Base-by-base conservation (phyloP, 2,113 vertebrate species). In the Myxocyprinus asiaticus region DNA sequence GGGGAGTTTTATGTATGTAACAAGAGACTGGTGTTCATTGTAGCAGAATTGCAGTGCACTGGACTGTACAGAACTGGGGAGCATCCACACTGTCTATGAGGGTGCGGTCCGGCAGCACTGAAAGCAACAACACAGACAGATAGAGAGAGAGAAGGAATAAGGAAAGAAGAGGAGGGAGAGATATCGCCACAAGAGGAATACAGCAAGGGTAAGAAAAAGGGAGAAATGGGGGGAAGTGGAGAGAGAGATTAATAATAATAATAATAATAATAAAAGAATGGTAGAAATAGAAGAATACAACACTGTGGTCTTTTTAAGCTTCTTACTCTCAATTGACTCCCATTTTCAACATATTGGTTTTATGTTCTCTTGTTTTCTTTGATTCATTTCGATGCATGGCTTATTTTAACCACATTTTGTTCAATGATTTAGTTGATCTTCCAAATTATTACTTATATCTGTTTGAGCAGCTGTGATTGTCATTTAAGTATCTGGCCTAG, bases 31-130 rank as follows among this genome's bases (percentile, higher is more conserved):
- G 81, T 83, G 85, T 87, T 89, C 85, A 89, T 84, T 91, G 90
- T 91, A 90, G 87, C 88, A 91, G 90, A 90, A 89, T 92, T 89
- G 88, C 90, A 90, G 91, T 85, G 89, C 87, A 87, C 84, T 88
- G 90, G 91, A 88, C 90, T 90, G 87, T 86, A 86, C 85, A 87
- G 87, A 90, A 86, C 88, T 89, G 89, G 83, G 87, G 84, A 89
- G 81, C 89, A 92, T 91, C 90, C 87, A 89, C 87, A 89, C 88
- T 86, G 89, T 91, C 86, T 85, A 88, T 90, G 89, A 92, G 92
- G 92, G 93, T 93, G 93, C 90, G 92, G 92, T 92, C 88, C 89
- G 75, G 89, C 88, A 88, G 80, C 86, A 87, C 87, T 81, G 87
- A 89, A 78, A 92, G 84, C 86, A 85, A 89, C 86, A 88, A 87